A percentile compares a stretch with the other conserved stretches of the same genome.
These are phyloP conservation scores for Ectropis crepuscularia DNA, from an alignment of 2,888 invertebrate genomes.

Conservation along the genomic window DNA sequence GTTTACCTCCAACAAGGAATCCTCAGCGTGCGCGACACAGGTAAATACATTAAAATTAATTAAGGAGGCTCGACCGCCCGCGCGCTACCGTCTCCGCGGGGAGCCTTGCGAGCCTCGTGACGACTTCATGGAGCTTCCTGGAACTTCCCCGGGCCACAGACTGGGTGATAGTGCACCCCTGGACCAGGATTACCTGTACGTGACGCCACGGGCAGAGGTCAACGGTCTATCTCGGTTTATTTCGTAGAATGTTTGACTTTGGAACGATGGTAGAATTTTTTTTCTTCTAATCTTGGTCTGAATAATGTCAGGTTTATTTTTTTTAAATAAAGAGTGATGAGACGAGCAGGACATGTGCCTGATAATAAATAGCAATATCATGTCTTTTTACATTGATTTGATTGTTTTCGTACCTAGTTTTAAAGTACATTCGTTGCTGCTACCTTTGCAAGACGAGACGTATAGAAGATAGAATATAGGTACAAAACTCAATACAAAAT, in stretches of 20 bases:
- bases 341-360: too few relatives aligned
- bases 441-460: too few relatives aligned
- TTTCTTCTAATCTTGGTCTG: too few relatives aligned
- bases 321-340: too few relatives aligned
- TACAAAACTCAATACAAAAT: too few relatives aligned
- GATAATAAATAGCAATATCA: too few relatives aligned
- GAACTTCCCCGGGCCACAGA: conserved; percentile 55
- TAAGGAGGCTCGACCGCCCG: conserved; percentile 80
- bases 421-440: too few relatives aligned
- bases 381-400: too few relatives aligned
- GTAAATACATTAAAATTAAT: conserved; percentile 81
- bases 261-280: background rate
- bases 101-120: conserved; percentile 57
- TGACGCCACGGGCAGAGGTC: conserved; percentile 42
- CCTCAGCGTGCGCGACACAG: conserved; percentile 48
- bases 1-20: conserved; percentile 7
- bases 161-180: conserved; percentile 1
- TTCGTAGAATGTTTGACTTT: background rate
- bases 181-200: conserved; percentile 39
- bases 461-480: too few relatives aligned
- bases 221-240: conserved; percentile 26
- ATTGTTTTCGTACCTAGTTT: too few relatives aligned
- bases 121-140: conserved; percentile 82
- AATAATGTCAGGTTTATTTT: too few relatives aligned
- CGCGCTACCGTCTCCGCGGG: conserved; percentile 78